A percentile compares a stretch with the other conserved stretches of the same genome.
phyloP scores from a whole-genome alignment of 2,797 vertebrate species.

The Valencia hispanica region DNA sequence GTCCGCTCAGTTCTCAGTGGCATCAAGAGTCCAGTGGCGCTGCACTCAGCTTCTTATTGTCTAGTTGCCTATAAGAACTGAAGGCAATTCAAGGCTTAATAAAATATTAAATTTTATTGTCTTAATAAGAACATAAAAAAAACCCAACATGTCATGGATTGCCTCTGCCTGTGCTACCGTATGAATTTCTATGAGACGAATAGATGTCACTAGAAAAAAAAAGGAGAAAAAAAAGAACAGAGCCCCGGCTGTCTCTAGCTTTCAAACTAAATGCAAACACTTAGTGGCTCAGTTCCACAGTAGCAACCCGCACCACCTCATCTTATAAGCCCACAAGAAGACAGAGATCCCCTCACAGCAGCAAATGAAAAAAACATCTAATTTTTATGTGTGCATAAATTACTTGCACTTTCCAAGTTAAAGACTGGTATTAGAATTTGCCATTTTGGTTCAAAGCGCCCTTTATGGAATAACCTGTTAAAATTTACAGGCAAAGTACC shows the following conservation, averaged over 20 bases:
- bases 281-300: conserved; percentile 71
- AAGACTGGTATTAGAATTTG: conserved; percentile 50
- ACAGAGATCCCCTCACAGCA: conserved; percentile 52
- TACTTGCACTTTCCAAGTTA: conserved; percentile 59
- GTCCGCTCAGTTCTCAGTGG: conserved; percentile 55
- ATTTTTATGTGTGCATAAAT: conserved; percentile 54
- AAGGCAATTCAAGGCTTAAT: conserved; percentile 84
- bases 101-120: conserved; percentile 88
- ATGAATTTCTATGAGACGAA: conserved; percentile 76
- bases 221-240: conserved; percentile 60
- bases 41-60: conserved; percentile 59
- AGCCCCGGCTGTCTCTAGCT: conserved; percentile 59
- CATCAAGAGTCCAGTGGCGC: conserved; percentile 58
- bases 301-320: conserved; percentile 57
- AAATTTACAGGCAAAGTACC: conserved; percentile 45
- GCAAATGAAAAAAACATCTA: conserved; percentile 45
- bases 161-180: conserved; percentile 83
- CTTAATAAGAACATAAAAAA: conserved; percentile 87
- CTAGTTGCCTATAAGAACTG: conserved; percentile 70
- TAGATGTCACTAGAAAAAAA: conserved; percentile 67
- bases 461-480: conserved; percentile 41
- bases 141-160: conserved; percentile 82
- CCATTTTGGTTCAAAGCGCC: conserved; percentile 49
- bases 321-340: conserved; percentile 49
- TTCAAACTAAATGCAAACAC: conserved; percentile 54